phyloP scores from a whole-genome alignment of 2,888 invertebrate genomes.

The Euproctis similis region DNA sequence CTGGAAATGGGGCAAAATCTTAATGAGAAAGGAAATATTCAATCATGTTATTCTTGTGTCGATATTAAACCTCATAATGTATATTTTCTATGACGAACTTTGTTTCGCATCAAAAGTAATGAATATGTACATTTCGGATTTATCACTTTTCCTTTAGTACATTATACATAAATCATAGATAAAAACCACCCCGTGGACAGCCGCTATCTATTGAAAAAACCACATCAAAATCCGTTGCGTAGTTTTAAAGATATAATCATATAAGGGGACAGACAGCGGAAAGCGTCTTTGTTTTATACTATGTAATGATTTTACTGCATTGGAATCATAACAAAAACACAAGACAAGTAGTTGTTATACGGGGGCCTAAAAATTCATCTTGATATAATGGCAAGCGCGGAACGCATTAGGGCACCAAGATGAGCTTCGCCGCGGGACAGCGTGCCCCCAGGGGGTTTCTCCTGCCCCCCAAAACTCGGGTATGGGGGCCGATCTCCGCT shows the following conservation, averaged over 20 bases:
- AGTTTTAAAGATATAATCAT: too few relatives aligned
- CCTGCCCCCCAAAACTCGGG: slow-evolving; percentile 39
- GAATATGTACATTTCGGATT: too few relatives aligned
- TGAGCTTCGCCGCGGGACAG: slow-evolving; percentile 75
- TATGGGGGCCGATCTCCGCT: slow-evolving; percentile 68
- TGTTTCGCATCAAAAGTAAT: too few relatives aligned
- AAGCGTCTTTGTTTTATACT: too few relatives aligned
- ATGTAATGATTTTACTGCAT: too few relatives aligned
- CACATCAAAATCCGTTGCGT: too few relatives aligned
- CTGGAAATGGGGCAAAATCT: slow-evolving; percentile 61
- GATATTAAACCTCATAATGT: slow-evolving; percentile 24
- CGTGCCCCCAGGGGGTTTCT: slow-evolving; percentile 66
- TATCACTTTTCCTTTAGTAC: too few relatives aligned
- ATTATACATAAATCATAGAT: too few relatives aligned
- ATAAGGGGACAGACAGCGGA: too few relatives aligned
- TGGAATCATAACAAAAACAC: too few relatives aligned
- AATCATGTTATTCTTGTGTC: slow-evolving; percentile 37
- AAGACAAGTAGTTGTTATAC: slow-evolving; percentile 31
- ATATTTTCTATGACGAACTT: neutral
- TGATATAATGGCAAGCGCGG: slow-evolving; percentile 57
- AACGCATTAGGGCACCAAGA: slow-evolving; percentile 73
- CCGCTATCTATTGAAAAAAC: too few relatives aligned
- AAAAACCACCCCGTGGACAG: too few relatives aligned
- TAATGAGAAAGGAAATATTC: slow-evolving; percentile 68
- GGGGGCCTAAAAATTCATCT: slow-evolving; percentile 66